Base-by-base conservation (phyloP, 2,797 vertebrate genomes). In the Tenualosa thibaudeaui region DNA sequence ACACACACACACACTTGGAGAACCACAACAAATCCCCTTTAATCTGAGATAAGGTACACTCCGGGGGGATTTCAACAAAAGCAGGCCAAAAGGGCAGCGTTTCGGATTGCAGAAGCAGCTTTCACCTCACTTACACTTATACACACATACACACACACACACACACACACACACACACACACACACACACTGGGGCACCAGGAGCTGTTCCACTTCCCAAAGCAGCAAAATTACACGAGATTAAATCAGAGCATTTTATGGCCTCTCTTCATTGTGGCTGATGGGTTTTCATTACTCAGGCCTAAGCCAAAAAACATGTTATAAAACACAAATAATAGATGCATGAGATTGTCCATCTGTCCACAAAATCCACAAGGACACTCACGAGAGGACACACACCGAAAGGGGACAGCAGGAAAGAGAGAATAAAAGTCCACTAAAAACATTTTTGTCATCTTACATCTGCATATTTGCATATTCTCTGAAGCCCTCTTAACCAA, bases 1-100 rank as follows among this genome's bases (percentile, higher is more conserved):
- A 81, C 56, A 75, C 81, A 78, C 78, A 81, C 46, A 81, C 24
- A 51, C 50, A 71, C n/a, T 54, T 62, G 60, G 54, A 53, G 49
- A 81, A 10, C 24, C 37, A 86, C 49, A 84, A 83, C n/a, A 89
- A 86, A 86, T 84, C 81, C 82, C 56, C 83, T 83, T 62, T 86
- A 65, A 87, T 87, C 83, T 56, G 71, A 85, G 82, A 89, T 65
- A 85, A 87, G 82, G 84, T 86, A 84, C 82, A 82, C 24, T 81
- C 46, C 13, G 54, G 85, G 84, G 85, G 81, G 87, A 85, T 86
- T 88, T 85, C 84, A 71, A 85, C 60, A 83, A 86, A 49, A 86
- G 84, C 84, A 78, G 81, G 84, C 68, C 85, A 85, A 85, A 84
- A 85, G 84, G 87, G 83, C 87, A 86, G 82, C 65, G 43, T 75